phyloP scores from a whole-genome alignment of 2,888 invertebrate genomes.

The Hedychridium roseum region DNA sequence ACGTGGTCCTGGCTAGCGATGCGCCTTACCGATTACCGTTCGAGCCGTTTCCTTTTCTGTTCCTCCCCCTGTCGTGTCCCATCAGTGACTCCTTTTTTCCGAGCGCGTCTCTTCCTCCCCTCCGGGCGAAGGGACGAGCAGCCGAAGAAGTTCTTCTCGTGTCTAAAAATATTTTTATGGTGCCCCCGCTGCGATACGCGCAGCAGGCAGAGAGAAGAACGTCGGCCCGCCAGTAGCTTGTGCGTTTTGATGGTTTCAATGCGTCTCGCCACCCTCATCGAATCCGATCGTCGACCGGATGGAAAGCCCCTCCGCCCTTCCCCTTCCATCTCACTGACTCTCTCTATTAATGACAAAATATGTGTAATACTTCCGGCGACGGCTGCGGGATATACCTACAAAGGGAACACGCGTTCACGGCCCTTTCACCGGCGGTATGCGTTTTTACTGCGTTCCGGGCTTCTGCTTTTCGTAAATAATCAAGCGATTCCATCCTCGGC shows the following conservation, averaged over 20 bases:
- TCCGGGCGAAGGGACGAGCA: constrained; percentile 5
- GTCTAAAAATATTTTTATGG: constrained; percentile 64
- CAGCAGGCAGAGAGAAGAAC: constrained; percentile 2
- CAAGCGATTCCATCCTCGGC: too few relatives aligned
- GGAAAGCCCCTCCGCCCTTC: too few relatives aligned
- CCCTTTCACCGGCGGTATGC: constrained; percentile 2
- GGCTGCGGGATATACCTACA: background rate
- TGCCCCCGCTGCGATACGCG: constrained; percentile 60
- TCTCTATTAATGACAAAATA: constrained; percentile 45
- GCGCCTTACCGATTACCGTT: constrained; percentile 52
- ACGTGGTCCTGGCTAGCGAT: constrained; percentile 45
- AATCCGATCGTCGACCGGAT: constrained; percentile 11
- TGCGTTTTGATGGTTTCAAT: constrained; percentile 54
- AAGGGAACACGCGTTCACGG: constrained; percentile 4
- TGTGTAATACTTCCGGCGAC: constrained; percentile 47
- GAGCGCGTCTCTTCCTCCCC: constrained; percentile 19
- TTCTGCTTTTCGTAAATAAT: too few relatives aligned
- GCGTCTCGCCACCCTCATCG: constrained; percentile 15
- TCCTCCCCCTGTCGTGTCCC: constrained; percentile 11
- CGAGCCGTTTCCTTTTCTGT: constrained; percentile 46
- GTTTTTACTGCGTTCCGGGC: constrained; percentile 1
- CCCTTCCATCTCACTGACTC: too few relatives aligned
- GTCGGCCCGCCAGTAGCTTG: constrained; percentile 36
- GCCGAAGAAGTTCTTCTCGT: constrained; percentile 17
- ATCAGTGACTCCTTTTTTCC: constrained; percentile 1